These are phyloP conservation scores for Sternarchorhynchus goeldii DNA, from an alignment of 2,797 vertebrate species.

Conservation along the genomic window DNA sequence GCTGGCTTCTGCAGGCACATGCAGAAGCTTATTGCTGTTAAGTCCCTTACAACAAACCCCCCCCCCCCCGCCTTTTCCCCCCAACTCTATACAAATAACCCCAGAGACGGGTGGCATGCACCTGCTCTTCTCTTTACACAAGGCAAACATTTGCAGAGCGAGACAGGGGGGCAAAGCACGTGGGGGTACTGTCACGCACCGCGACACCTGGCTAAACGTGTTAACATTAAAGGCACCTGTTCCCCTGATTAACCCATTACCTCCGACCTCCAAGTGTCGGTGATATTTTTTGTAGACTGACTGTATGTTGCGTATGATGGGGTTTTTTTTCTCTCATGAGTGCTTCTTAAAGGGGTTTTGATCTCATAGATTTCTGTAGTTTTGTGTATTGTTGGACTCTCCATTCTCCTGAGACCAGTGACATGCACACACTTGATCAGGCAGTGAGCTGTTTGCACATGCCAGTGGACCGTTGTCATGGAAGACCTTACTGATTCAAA, in stretches of 20 bases:
- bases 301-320: too few relatives aligned
- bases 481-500: background rate
- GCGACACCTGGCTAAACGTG: constrained; percentile 29
- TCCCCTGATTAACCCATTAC: constrained; percentile 4
- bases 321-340: too few relatives aligned
- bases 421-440: constrained; percentile 16
- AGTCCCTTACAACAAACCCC: constrained; percentile 3
- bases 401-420: background rate
- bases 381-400: background rate
- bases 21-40: constrained; percentile 59
- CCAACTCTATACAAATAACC: constrained; percentile 34
- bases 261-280: background rate
- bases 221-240: background rate
- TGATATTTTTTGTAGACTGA: too few relatives aligned
- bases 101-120: constrained; percentile 60
- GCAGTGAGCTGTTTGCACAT: constrained; percentile 29
- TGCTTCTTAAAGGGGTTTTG: too few relatives aligned
- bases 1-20: constrained; percentile 58
- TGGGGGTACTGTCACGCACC: constrained; percentile 38
- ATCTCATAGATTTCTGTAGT: too few relatives aligned
- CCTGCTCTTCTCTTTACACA: constrained; percentile 67
- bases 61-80: constrained; percentile 4
- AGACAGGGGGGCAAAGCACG: background rate
- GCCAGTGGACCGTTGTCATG: background rate
- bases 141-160: constrained; percentile 61